Conservation (phyloP, 1,140 invertebrate genomes). For the Campoletis sonorensis region DNA sequence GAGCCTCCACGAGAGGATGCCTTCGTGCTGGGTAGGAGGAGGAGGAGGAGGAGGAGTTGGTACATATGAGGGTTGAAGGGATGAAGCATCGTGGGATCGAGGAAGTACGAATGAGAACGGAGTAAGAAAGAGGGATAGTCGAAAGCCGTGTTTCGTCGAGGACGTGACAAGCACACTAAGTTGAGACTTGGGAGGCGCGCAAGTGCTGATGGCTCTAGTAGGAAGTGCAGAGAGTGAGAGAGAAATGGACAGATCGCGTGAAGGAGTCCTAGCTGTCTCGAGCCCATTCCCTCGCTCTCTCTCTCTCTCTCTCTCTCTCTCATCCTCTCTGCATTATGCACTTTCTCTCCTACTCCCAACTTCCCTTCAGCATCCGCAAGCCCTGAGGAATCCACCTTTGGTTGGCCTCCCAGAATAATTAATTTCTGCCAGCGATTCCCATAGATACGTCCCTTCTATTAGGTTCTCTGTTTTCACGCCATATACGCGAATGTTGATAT, state of each 20-base stretch:
- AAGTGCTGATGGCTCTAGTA: constrained; percentile 2
- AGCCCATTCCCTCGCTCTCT: neutral
- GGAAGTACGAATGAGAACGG: neutral
- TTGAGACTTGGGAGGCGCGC: constrained; percentile 16
- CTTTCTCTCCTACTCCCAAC: neutral
- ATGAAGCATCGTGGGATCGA: neutral
- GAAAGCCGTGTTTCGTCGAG: constrained; percentile 51
- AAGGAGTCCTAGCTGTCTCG: neutral
- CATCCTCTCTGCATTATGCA: constrained; percentile 7
- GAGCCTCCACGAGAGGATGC: neutral
- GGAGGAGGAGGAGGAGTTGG: neutral
- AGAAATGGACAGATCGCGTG: constrained; percentile 23
- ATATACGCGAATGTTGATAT: neutral
- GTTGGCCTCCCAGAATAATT: constrained; percentile 36
- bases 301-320: constrained; percentile 3
- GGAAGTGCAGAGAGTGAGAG: constrained; percentile 26
- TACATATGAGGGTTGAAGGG: neutral
- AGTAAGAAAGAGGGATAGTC: constrained; percentile 18
- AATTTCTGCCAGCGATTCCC: constrained; percentile 16
- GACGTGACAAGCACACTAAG: constrained; percentile 48
- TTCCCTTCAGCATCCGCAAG: constrained; percentile 13
- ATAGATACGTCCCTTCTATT: neutral
- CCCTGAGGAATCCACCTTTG: constrained; percentile 29
- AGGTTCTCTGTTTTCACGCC: too few species aligned
- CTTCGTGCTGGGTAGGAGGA: neutral